phyloP scores from a whole-genome alignment of 2,888 invertebrate species.

The Ornithoptera priamus region DNA sequence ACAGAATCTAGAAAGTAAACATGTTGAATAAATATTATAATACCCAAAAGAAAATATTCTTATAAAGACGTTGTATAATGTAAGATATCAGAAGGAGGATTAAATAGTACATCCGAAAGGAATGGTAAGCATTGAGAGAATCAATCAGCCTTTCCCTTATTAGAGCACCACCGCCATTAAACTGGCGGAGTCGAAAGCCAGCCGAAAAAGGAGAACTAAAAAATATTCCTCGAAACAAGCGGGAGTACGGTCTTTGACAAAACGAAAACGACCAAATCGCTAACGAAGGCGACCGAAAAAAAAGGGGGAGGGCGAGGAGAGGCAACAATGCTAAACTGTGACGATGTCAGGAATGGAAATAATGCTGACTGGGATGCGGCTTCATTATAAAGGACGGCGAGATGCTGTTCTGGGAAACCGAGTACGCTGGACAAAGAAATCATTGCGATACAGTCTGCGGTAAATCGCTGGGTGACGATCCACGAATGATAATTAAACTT shows the following conservation, averaged over 20 bases:
- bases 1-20: too few relatives aligned
- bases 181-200: conserved; percentile 30
- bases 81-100: neutral
- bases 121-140: conserved; percentile 12
- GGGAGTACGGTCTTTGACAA: conserved; percentile 39
- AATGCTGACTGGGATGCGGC: conserved; percentile 44
- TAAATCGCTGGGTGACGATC: conserved; percentile 17
- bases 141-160: conserved; percentile 23
- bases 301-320: conserved; percentile 31
- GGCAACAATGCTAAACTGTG: conserved; percentile 51
- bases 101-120: conserved; percentile 7
- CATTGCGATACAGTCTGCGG: conserved; percentile 30
- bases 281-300: conserved; percentile 57
- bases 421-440: conserved; percentile 31
- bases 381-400: conserved; percentile 44
- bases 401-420: conserved; percentile 53
- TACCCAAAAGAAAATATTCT: neutral
- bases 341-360: conserved; percentile 58
- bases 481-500: conserved; percentile 1
- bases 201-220: conserved; percentile 32
- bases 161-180: conserved; percentile 27
- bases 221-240: conserved; percentile 38
- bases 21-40: neutral
- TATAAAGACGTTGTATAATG: neutral
- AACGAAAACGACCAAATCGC: conserved; percentile 40